Conservation (phyloP, 2,888 invertebrate genomes). For the Ophraella communa region DNA sequence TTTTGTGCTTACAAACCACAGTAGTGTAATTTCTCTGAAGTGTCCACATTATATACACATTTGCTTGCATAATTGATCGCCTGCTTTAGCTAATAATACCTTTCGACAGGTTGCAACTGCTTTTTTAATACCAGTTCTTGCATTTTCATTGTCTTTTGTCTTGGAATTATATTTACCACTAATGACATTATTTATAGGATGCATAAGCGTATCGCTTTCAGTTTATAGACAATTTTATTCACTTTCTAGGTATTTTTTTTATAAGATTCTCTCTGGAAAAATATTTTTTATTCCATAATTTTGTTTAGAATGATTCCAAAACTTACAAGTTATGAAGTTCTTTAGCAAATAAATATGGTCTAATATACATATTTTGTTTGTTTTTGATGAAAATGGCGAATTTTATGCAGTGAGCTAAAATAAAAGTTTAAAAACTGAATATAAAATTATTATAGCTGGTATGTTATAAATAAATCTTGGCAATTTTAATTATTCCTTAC, state of each 20-base stretch:
- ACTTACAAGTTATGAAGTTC: no score
- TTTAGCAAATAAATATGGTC: no score
- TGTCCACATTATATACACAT: constrained; percentile 5
- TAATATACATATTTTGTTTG: no score
- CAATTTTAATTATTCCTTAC: no score
- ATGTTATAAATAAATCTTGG: no score
- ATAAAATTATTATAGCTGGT: no score
- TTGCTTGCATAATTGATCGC: constrained; percentile 8
- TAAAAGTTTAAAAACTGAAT: neutral
- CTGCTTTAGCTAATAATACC: constrained; percentile 18
- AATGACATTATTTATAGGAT: constrained; percentile 26
- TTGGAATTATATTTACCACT: constrained; percentile 6
- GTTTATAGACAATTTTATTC: neutral
- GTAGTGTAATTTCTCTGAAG: neutral
- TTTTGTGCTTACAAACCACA: neutral
- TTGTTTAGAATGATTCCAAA: no score
- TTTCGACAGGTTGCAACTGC: constrained; percentile 12
- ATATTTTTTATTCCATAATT: no score
- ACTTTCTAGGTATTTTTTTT: neutral
- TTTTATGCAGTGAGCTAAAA: neutral
- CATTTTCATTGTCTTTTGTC: constrained; percentile 13
- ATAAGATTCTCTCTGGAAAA: no score
- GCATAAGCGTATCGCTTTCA: neutral
- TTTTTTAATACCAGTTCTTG: constrained; percentile 6
- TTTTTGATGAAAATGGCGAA: no score